Percentiles rank a stretch among this genome's conserved stretches.
Conservation (phyloP, 2,797 vertebrate genomes). For the Varecia variegata region DNA sequence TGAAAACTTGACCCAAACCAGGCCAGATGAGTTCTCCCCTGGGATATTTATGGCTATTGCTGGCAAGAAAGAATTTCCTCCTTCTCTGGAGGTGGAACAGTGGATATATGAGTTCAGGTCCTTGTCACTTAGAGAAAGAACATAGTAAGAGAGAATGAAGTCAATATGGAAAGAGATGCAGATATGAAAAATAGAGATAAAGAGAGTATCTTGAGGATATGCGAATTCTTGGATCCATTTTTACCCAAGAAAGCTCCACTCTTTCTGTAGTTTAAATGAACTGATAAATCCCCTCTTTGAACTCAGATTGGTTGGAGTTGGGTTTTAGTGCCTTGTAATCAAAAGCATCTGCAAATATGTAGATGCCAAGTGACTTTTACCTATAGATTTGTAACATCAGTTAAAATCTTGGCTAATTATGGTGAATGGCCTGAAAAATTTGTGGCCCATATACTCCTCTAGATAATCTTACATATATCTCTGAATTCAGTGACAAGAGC, state of each 20-base stretch:
- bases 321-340: neutral
- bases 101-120: neutral
- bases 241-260: neutral
- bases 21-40: neutral
- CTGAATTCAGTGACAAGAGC: neutral
- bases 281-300: neutral
- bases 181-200: neutral
- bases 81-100: neutral
- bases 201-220: neutral
- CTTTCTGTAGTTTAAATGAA: neutral
- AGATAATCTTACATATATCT: neutral
- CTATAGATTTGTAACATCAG: neutral
- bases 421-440: neutral
- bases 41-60: neutral
- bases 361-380: neutral
- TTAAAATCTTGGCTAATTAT: neutral
- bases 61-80: neutral
- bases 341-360: neutral
- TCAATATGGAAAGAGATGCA: neutral
- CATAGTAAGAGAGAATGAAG: neutral
- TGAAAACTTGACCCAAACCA: neutral
- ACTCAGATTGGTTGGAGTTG: neutral
- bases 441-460: neutral
- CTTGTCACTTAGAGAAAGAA: neutral
- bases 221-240: neutral